phyloP scores from a whole-genome alignment of 2,113 vertebrate species.

The Phasianus colchicus region DNA sequence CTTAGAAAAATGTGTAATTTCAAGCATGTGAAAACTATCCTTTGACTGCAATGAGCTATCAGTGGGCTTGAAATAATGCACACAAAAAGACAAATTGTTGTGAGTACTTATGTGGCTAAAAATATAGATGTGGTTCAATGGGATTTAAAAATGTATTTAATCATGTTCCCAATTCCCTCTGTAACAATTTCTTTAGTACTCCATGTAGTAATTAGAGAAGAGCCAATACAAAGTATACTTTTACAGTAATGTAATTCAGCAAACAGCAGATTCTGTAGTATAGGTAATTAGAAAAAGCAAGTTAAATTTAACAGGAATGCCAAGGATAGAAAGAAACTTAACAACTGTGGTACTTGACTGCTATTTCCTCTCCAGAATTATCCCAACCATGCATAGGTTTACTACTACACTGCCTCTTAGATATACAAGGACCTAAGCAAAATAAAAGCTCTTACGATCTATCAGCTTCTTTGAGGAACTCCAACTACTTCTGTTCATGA shows the following conservation, averaged over 20 bases:
- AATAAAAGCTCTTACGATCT: background rate
- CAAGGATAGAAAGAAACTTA: background rate
- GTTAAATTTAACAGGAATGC: background rate
- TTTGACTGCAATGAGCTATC: background rate
- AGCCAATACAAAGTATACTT: background rate
- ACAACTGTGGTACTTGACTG: background rate
- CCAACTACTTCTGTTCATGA: background rate
- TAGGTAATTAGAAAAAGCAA: background rate
- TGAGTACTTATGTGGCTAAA: background rate
- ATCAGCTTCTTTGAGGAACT: conserved; percentile 18
- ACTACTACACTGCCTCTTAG: background rate
- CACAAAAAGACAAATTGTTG: background rate
- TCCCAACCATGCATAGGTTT: background rate
- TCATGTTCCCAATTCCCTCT: background rate
- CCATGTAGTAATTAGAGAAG: background rate
- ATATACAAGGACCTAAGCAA: background rate
- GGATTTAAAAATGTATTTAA: background rate
- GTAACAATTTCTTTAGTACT: background rate
- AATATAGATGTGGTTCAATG: background rate
- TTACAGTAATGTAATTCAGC: background rate
- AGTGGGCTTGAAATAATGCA: background rate
- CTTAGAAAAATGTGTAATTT: background rate
- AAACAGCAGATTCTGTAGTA: background rate
- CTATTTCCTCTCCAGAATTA: background rate
- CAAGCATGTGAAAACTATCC: background rate